Conservation (phyloP, 2,888 invertebrate species). For the Tetragonisca angustula region DNA sequence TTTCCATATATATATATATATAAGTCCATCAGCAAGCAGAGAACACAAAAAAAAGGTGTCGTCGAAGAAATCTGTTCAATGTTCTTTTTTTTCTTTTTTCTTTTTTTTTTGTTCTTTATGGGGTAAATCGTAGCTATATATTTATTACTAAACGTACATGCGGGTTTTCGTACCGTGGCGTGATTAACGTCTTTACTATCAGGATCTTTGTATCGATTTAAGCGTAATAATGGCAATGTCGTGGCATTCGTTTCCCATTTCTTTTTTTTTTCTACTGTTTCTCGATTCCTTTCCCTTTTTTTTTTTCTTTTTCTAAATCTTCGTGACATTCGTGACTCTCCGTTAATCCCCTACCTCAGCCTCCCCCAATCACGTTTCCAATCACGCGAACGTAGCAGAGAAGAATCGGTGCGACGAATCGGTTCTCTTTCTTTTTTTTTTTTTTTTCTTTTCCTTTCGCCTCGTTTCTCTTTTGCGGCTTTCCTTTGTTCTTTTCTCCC, state of each 20-base stretch:
- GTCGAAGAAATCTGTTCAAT: slow-evolving; percentile 26
- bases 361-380: not conserved
- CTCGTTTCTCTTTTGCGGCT: not conserved
- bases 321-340: slow-evolving; percentile 10
- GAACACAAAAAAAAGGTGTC: slow-evolving; percentile 16
- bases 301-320: not conserved
- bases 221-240: slow-evolving; percentile 73
- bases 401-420: slow-evolving; percentile 50
- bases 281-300: not conserved
- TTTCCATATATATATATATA: not conserved
- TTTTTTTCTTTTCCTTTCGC: not conserved
- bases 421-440: not conserved
- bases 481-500: not conserved
- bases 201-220: slow-evolving; percentile 69
- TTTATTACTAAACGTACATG: slow-evolving; percentile 65
- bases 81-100: slow-evolving; percentile 8
- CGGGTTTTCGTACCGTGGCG: slow-evolving; percentile 56
- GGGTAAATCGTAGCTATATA: slow-evolving; percentile 55
- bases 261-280: not conserved
- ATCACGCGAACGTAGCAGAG: slow-evolving; percentile 44
- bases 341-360: not conserved
- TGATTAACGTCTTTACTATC: slow-evolving; percentile 61
- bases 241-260: slow-evolving; percentile 45
- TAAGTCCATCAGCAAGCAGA: not conserved
- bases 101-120: slow-evolving; percentile 4